These are phyloP conservation scores for Scaeva pyrastri DNA, from an alignment of 2,888 invertebrate genomes.

Conservation along the genomic window DNA sequence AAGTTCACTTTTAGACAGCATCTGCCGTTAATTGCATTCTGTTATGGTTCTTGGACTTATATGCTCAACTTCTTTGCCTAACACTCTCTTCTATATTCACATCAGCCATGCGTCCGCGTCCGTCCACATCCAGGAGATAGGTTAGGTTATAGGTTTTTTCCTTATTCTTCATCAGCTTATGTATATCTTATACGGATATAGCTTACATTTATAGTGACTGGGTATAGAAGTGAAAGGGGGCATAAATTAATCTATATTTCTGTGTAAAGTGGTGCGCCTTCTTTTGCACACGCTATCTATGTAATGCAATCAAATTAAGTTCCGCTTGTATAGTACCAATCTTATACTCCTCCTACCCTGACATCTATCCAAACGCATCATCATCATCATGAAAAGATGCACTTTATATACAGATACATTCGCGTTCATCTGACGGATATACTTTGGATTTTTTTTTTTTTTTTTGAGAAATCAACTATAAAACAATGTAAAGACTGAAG, in stretches of 20 bases:
- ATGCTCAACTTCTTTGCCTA: conserved; percentile 28
- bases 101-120: too few relatives aligned
- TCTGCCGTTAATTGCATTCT: conserved; percentile 75
- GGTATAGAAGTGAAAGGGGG: background rate
- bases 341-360: conserved; percentile 28
- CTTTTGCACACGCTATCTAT: conserved; percentile 76
- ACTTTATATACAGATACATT: conserved; percentile 14
- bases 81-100: conserved; percentile 48
- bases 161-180: conserved; percentile 13
- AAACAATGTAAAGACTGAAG: background rate
- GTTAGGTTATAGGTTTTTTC: background rate
- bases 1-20: conserved; percentile 73
- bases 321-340: conserved; percentile 53
- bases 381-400: background rate
- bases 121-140: conserved; percentile 17
- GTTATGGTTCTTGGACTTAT: conserved; percentile 45
- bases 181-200: background rate
- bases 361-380: background rate
- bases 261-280: conserved; percentile 72
- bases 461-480: background rate
- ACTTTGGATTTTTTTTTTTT: too few relatives aligned
- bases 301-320: conserved; percentile 78
- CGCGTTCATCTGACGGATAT: conserved; percentile 40
- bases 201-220: too few relatives aligned
- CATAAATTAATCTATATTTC: conserved; percentile 74